A percentile compares a stretch with the other conserved stretches of the same genome.
These are phyloP conservation scores for Hozukius guyotensis DNA, from an alignment of 2,797 vertebrate species.

Conservation along the genomic window DNA sequence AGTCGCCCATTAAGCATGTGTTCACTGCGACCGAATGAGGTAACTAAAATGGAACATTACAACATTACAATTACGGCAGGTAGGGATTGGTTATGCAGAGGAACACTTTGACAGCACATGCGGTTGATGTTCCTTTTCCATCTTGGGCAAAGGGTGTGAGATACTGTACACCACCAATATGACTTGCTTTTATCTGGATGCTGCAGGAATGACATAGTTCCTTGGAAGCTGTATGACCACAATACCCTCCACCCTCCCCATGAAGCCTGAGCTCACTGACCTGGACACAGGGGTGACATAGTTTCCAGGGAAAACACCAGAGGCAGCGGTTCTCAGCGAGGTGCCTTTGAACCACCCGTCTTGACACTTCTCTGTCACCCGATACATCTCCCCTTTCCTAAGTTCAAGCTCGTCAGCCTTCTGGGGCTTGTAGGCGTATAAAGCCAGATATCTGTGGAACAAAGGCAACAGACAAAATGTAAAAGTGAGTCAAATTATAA, in stretches of 20 bases:
- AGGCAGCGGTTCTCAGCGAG: conserved; percentile 90
- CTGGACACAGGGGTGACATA: conserved; percentile 96
- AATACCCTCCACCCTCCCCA: neutral
- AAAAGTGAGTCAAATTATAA: neutral
- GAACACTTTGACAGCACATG: neutral
- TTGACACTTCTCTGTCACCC: conserved; percentile 98
- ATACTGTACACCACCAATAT: neutral
- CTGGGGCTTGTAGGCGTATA: conserved; percentile 98
- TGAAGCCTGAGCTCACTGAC: conserved; percentile 49
- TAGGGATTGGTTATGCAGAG: neutral
- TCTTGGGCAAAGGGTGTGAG: neutral
- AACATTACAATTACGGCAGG: neutral
- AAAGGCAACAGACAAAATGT: conserved; percentile 16
- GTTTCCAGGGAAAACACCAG: conserved; percentile 97
- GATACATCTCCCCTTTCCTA: conserved; percentile 97
- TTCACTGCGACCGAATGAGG: neutral
- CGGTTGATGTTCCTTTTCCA: neutral
- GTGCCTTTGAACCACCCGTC: conserved; percentile 99
- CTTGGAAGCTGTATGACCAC: neutral
- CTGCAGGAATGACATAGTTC: neutral
- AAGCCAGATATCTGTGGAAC: conserved; percentile 91
- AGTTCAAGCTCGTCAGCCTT: conserved; percentile 97
- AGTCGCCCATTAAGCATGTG: too few relatives aligned
- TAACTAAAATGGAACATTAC: neutral
- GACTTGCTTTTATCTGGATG: neutral